Conservation (phyloP, 2,797 vertebrate species). For the Falco rusticolus region DNA sequence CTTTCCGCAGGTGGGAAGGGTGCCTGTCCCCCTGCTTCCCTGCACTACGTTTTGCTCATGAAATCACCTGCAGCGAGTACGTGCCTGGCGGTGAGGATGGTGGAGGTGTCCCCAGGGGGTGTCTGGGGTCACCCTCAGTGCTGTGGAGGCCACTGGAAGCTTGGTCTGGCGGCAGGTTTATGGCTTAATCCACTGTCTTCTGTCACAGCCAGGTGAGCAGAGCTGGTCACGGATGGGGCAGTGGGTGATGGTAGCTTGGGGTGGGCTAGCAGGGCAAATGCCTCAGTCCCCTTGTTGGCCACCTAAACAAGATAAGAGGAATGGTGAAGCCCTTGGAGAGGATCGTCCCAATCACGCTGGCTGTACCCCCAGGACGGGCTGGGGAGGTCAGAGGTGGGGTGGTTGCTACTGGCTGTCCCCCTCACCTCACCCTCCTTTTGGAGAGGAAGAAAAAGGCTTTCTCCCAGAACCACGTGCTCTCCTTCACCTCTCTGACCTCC, state of each 20-base stretch:
- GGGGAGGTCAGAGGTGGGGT: neutral
- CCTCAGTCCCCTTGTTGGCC: neutral
- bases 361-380: neutral
- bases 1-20: neutral
- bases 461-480: neutral
- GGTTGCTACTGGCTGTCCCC: neutral
- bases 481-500: neutral
- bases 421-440: neutral
- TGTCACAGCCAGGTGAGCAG: neutral
- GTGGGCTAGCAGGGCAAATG: neutral
- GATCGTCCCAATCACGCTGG: neutral
- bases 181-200: neutral
- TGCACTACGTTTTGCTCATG: neutral
- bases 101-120: neutral
- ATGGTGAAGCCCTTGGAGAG: neutral
- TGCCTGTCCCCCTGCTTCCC: neutral
- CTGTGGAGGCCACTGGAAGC: neutral
- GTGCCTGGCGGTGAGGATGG: neutral
- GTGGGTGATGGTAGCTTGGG: neutral
- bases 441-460: neutral
- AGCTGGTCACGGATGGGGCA: neutral
- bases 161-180: neutral
- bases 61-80: neutral
- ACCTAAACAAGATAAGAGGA: constrained; percentile 32
- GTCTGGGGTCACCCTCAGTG: neutral